Conservation (phyloP, 2,888 invertebrate genomes). For the Heteromurus nitidus region DNA sequence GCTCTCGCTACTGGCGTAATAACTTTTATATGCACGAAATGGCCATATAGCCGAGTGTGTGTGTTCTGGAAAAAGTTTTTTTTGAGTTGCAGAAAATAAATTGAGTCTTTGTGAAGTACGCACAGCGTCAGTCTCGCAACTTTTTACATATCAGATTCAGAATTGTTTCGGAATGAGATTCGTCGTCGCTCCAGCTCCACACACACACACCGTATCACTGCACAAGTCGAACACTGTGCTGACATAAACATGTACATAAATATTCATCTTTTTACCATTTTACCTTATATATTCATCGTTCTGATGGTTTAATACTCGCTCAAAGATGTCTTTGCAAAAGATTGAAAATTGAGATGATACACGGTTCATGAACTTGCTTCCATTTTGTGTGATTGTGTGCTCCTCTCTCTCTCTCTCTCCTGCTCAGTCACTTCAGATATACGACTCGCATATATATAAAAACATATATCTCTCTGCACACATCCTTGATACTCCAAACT, state of each 20-base stretch:
- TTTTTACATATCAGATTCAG: constrained; percentile 1
- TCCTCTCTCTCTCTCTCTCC: not conserved
- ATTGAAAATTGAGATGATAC: constrained; percentile 13
- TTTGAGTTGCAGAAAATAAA: constrained; percentile 7
- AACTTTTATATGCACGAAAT: not conserved
- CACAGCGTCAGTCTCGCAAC: not conserved
- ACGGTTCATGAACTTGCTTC: not conserved
- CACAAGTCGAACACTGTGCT: too few species aligned
- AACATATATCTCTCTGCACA: too few species aligned
- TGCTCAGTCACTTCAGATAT: too few species aligned
- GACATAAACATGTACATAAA: not conserved
- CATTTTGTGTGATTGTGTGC: constrained; percentile 14
- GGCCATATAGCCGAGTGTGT: not conserved
- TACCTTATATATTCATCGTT: not conserved
- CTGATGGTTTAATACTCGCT: not conserved
- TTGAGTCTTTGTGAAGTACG: constrained; percentile 5
- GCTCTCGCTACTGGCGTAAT: too few species aligned
- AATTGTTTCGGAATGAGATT: not conserved
- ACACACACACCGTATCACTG: not conserved
- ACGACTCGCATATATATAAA: too few species aligned
- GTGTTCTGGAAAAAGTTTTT: not conserved
- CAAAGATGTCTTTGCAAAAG: not conserved
- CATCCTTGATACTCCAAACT: too few species aligned
- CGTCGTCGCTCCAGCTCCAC: not conserved
- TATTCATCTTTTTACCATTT: constrained; percentile 8